Conservation (phyloP, 2,797 vertebrate genomes). For the Alcedo quadribrachys region DNA sequence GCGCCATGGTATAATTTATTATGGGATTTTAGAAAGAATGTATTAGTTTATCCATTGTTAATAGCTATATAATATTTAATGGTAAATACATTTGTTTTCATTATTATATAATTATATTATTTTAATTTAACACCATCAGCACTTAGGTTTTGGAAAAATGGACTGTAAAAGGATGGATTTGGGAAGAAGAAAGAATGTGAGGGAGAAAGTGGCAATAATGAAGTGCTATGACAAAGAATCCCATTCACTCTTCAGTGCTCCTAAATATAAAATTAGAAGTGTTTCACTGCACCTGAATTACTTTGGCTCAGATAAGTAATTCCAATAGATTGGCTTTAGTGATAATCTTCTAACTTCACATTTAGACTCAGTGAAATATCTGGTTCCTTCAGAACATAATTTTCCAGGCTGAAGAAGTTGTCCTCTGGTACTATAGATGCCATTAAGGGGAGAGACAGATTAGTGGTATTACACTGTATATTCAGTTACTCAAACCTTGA, state of each 20-base stretch:
- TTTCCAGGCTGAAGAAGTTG: conserved; percentile 59
- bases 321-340: conserved; percentile 66
- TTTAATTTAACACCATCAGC: background rate
- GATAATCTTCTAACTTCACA: conserved; percentile 72
- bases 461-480: background rate
- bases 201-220: conserved; percentile 20
- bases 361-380: conserved; percentile 68
- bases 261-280: conserved; percentile 76
- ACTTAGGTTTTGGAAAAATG: conserved; percentile 5
- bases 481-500: conserved; percentile 15
- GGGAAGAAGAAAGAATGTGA: conserved; percentile 53
- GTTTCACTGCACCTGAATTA: conserved; percentile 75
- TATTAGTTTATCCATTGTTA: background rate
- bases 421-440: background rate
- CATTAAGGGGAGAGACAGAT: conserved; percentile 44
- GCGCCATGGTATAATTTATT: background rate
- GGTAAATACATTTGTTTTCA: background rate
- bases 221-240: conserved; percentile 40
- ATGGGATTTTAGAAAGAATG: background rate
- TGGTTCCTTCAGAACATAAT: conserved; percentile 63
- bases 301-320: conserved; percentile 73
- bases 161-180: background rate
- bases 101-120: background rate
- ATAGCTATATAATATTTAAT: background rate
- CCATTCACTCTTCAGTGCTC: conserved; percentile 55